A percentile compares a stretch with the other conserved stretches of the same genome.
phyloP scores from a whole-genome alignment of 2,113 vertebrate genomes.

The Camarhynchus parvulus region DNA sequence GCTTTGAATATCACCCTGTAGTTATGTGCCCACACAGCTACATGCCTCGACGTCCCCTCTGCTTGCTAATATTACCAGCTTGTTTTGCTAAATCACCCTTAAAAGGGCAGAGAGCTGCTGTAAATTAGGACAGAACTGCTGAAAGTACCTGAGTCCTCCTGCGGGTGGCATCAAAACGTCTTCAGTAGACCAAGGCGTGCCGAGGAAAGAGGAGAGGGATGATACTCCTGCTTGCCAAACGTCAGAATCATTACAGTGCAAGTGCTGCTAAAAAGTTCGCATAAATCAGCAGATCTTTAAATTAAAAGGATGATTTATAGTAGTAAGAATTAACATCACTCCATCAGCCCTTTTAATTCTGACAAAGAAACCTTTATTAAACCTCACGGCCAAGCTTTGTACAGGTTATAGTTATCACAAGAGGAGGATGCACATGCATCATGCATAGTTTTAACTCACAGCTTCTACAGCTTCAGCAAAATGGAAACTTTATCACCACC shows the following conservation, averaged over 20 bases:
- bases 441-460: neutral
- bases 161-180: conserved; percentile 72
- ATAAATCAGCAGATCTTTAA: neutral
- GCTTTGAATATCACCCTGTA: conserved; percentile 14
- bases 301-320: neutral
- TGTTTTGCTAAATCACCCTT: neutral
- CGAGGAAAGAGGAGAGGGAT: neutral
- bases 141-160: conserved; percentile 47
- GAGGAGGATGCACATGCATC: neutral
- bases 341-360: neutral
- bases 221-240: neutral
- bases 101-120: neutral
- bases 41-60: neutral
- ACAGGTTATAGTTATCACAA: neutral
- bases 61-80: conserved; percentile 19
- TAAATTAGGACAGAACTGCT: neutral
- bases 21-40: conserved; percentile 29
- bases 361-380: neutral
- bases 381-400: neutral
- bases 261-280: neutral
- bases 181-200: neutral
- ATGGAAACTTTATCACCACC: neutral
- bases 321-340: neutral
- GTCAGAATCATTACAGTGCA: neutral
- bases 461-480: neutral